Percentiles rank a stretch among this genome's conserved stretches.
phyloP scores from a whole-genome alignment of 1,140 invertebrate species.

The Littorina saxatilis region DNA sequence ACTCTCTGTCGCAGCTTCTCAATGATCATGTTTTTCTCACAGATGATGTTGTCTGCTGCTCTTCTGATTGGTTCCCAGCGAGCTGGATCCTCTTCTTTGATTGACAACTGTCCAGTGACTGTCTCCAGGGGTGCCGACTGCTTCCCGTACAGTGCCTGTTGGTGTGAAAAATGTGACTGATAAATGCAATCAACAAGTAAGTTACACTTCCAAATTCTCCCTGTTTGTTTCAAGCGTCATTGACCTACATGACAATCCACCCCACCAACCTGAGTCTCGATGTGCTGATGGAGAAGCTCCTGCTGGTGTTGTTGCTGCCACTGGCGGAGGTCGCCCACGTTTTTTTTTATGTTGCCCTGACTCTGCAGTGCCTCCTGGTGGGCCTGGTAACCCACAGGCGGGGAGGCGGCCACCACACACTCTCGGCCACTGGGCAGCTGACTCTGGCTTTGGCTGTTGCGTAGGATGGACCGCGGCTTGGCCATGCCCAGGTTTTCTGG shows the following conservation, averaged over 20 bases:
- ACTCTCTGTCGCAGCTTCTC: slow-evolving; percentile 62
- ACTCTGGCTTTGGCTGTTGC: slow-evolving; percentile 15
- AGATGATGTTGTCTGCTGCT: slow-evolving; percentile 65
- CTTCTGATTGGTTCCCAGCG: slow-evolving; percentile 59
- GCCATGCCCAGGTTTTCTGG: not conserved
- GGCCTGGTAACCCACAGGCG: not conserved
- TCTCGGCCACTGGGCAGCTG: slow-evolving; percentile 28
- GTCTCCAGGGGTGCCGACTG: slow-evolving; percentile 30
- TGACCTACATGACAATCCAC: not conserved
- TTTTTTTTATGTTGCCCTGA: slow-evolving; percentile 26
- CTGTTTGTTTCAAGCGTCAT: too few species aligned
- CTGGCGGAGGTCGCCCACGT: slow-evolving; percentile 45
- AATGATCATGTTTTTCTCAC: slow-evolving; percentile 67
- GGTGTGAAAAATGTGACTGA: not conserved
- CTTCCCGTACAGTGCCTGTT: slow-evolving; percentile 22
- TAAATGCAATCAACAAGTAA: too few species aligned
- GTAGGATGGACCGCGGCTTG: slow-evolving; percentile 21
- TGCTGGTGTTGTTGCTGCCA: slow-evolving; percentile 61
- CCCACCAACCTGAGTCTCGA: slow-evolving; percentile 45
- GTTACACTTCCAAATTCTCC: too few species aligned
- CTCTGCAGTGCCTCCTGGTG: slow-evolving; percentile 29
- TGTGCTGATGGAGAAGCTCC: slow-evolving; percentile 48
- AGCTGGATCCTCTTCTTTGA: slow-evolving; percentile 46
- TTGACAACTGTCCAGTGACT: slow-evolving; percentile 6
- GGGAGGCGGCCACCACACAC: not conserved